These are phyloP conservation scores for Netelia virgata DNA, from an alignment of 2,888 invertebrate species.

Conservation along the genomic window DNA sequence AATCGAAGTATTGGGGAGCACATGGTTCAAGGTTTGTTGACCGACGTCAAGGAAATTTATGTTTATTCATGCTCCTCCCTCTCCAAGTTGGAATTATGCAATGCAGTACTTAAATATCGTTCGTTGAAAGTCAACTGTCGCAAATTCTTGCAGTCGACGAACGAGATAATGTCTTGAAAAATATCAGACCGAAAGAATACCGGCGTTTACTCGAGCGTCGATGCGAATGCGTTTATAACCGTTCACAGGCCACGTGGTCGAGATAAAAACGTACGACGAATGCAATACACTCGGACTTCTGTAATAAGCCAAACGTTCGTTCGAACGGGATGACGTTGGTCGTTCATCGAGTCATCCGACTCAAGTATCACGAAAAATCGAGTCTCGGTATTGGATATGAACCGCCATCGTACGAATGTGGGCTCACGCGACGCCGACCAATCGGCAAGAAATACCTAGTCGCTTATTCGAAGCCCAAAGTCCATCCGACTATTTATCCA, in stretches of 20 bases:
- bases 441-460: slow-evolving; percentile 41
- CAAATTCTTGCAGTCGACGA: not conserved
- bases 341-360: slow-evolving; percentile 41
- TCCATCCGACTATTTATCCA: slow-evolving; percentile 43
- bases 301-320: slow-evolving; percentile 1
- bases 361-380: slow-evolving; percentile 22
- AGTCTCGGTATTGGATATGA: slow-evolving; percentile 1
- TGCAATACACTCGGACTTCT: not conserved
- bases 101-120: not conserved
- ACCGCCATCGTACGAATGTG: slow-evolving; percentile 20
- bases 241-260: not conserved
- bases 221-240: not conserved
- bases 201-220: not conserved
- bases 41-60: slow-evolving; percentile 19
- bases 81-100: slow-evolving; percentile 20
- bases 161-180: not conserved
- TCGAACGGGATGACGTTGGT: slow-evolving; percentile 46
- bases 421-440: slow-evolving; percentile 47
- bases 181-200: not conserved
- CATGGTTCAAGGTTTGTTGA: slow-evolving; percentile 53
- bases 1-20: not conserved
- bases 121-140: not conserved
- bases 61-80: slow-evolving; percentile 33
- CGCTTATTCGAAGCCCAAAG: slow-evolving; percentile 50
- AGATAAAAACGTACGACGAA: not conserved